Percentiles rank a stretch among this genome's conserved stretches.
Conservation (phyloP, 2,113 vertebrate genomes). For the Paramormyrops kingsleyae region DNA sequence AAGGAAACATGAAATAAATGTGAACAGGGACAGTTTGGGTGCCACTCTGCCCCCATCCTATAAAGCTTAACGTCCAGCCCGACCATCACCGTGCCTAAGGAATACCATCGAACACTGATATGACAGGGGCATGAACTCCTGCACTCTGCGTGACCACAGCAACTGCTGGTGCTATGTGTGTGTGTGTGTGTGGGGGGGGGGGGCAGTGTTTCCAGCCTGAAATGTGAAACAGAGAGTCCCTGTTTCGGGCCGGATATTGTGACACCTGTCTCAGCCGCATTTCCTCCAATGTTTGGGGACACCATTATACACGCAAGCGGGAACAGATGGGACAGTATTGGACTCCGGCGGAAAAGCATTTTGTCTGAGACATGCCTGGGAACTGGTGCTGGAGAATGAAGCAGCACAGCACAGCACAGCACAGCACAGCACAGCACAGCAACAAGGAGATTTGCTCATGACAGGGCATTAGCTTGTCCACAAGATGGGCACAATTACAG, state of each 20-base stretch:
- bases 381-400: neutral
- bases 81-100: neutral
- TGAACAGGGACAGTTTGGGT: neutral
- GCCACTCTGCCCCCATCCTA: neutral
- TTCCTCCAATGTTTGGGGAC: conserved; percentile 49
- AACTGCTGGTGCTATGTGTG: conserved; percentile 48
- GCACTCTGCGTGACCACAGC: conserved; percentile 38
- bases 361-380: neutral
- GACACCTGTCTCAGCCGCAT: conserved; percentile 53
- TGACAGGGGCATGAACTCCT: conserved; percentile 36
- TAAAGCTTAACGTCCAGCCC: neutral
- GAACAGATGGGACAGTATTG: conserved; percentile 32
- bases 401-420: neutral
- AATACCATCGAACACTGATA: conserved; percentile 10
- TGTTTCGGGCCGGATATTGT: conserved; percentile 28
- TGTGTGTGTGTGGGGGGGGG: conserved; percentile 15
- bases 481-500: neutral
- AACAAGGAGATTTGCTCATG: neutral
- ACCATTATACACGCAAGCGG: conserved; percentile 29
- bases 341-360: neutral
- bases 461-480: neutral
- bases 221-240: conserved; percentile 31
- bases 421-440: neutral
- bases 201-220: conserved; percentile 28
- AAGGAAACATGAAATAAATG: neutral